phyloP scores from a whole-genome alignment of 2,797 vertebrate species.

The Muscicapa comitata region DNA sequence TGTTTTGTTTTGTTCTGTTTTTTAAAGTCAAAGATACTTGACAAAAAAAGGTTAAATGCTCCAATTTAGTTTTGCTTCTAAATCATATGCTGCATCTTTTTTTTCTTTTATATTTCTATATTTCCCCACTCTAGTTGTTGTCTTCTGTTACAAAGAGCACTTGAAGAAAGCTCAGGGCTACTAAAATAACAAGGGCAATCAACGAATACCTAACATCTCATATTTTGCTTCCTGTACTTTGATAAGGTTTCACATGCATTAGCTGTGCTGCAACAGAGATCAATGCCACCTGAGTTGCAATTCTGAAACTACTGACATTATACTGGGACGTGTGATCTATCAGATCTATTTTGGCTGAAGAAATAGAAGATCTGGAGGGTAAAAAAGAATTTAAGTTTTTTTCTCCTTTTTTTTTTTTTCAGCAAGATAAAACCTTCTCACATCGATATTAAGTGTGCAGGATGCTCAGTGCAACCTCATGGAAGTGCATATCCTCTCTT shows the following conservation, averaged over 20 bases:
- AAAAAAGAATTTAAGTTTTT: background rate
- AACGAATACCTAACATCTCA: background rate
- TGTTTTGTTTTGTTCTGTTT: too few relatives aligned
- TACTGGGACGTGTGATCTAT: background rate
- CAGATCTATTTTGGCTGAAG: background rate
- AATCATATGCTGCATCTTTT: background rate
- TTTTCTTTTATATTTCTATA: background rate
- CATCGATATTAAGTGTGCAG: accelerated
- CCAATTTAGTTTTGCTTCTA: background rate
- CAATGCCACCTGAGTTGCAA: background rate
- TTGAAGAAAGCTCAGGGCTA: background rate
- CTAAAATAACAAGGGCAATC: background rate
- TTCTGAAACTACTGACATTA: background rate
- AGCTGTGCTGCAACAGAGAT: background rate
- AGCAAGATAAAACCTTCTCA: background rate
- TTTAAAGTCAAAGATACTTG: background rate
- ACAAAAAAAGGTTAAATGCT: background rate
- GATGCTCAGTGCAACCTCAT: background rate
- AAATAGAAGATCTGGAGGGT: background rate
- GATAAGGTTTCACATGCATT: background rate
- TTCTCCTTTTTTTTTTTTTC: background rate
- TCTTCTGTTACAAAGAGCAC: background rate
- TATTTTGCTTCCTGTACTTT: background rate
- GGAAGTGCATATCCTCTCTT: background rate
- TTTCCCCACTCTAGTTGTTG: accelerated